Evolutionary conservation across 1,140 invertebrate species (phyloP).

Genomic region (Dendroctonus valens): DNA sequence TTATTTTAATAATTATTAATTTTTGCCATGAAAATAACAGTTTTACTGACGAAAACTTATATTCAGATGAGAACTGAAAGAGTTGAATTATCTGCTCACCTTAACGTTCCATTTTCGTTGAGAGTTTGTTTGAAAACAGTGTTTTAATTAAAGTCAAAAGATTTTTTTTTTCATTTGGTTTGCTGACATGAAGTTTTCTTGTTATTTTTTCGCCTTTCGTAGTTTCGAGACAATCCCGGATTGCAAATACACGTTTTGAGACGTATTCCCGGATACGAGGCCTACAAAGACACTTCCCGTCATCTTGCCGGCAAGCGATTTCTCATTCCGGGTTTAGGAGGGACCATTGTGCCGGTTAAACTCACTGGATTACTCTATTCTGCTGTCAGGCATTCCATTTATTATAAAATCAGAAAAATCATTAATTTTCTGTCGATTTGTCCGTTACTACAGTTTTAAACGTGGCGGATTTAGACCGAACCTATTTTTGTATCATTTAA

Average conservation of each 20-base stretch:
- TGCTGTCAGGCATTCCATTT: slow-evolving; percentile 24
- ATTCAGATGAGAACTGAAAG: neutral
- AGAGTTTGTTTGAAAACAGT: neutral
- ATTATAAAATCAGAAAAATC: slow-evolving; percentile 30
- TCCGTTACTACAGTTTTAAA: slow-evolving; percentile 27
- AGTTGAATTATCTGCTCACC: neutral
- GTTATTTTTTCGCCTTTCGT: too few relatives aligned
- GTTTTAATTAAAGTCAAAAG: neutral
- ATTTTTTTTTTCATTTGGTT: too few relatives aligned
- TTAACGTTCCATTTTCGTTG: neutral
- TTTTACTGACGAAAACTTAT: slow-evolving; percentile 1
- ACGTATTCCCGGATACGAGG: slow-evolving; percentile 15
- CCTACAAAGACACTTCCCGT: slow-evolving; percentile 16
- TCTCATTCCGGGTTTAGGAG: slow-evolving; percentile 19
- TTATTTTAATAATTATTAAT: too few relatives aligned
- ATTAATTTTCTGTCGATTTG: slow-evolving; percentile 31
- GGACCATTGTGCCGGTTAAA: slow-evolving; percentile 29
- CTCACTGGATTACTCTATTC: slow-evolving; percentile 29
- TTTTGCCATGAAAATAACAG: too few relatives aligned
- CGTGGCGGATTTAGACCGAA: slow-evolving; percentile 3
- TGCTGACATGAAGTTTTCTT: too few relatives aligned
- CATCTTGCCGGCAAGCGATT: slow-evolving; percentile 18
- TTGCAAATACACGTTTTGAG: slow-evolving; percentile 1
- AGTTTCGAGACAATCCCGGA: neutral
- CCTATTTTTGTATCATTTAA: slow-evolving; percentile 1